Evolutionary conservation across 2,113 vertebrate species (phyloP), one percentile per base, ranked within the genome.

Genomic region (Cryptomyrus ogoouensis): DNA sequence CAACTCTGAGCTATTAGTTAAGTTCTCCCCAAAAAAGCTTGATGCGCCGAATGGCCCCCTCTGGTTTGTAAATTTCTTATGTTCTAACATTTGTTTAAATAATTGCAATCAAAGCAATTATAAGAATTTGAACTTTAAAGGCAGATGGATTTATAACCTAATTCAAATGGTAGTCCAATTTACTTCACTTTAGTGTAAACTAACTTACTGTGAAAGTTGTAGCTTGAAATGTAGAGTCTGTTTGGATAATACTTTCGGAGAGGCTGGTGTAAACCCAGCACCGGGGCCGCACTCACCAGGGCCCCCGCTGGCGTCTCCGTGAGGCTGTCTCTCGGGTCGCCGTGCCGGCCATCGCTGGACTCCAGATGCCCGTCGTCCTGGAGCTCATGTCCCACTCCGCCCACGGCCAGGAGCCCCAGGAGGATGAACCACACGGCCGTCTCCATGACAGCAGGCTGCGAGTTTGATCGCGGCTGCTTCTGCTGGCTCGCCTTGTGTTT

Each of bases 341-440:
- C 44, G 21, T 83, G 91, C 91, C 92, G 85, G n/a, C 90, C 88
- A 47, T 94, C 92, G 0, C 62, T 92, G 83, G 92, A 89, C 56
- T 93, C 92, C 80, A 91, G 89, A 15, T 47, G 35, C 1, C 90
- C 90, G 17, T 93, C 94, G 58, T 95, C 90, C 9, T 93, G 94
- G 90, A 95, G 88, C 89, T 92, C 92, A 17, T 92, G 92, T 13
- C 93, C 92, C 91, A 95, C 90, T 70, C 95, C 93, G 24, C 94
- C 92, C 94, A 95, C 83, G n/a, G 93, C 94, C 90, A 95, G 49
- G 3, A 96, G 89, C 4, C 92, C 93, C 89, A 96, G 92, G 19
- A 88, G 87, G 87, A 94, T 93, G 46, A 94, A 91, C 88, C 93
- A 91, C 31, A 93, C 90, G 31, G 93, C 89, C 15, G 93, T 91